These are phyloP conservation scores for Petrocephalus schoutedeni DNA, from an alignment of 2,797 vertebrate species.

Conservation along the genomic window DNA sequence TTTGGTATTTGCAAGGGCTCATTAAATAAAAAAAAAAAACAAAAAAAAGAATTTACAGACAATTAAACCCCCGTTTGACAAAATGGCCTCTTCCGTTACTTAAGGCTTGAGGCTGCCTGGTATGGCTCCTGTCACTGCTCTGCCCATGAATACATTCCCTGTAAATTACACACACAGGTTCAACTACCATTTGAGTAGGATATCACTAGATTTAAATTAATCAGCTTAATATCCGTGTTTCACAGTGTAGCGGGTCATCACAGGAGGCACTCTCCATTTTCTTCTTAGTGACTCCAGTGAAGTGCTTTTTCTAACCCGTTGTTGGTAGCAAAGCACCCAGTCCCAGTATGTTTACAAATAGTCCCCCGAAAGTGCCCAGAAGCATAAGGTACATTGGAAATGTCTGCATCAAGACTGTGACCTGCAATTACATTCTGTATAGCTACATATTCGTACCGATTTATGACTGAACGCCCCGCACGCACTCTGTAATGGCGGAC, in stretches of 20 bases:
- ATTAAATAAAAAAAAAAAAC: slow-evolving; percentile 31
- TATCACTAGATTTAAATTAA: slow-evolving; percentile 27
- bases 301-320: background rate
- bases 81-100: slow-evolving; percentile 44
- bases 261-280: background rate
- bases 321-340: background rate
- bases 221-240: slow-evolving; percentile 27
- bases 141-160: slow-evolving; percentile 52
- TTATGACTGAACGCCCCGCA: slow-evolving; percentile 12
- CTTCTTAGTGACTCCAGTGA: background rate
- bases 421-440: slow-evolving; percentile 20
- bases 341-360: background rate
- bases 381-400: background rate
- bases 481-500: slow-evolving; percentile 29
- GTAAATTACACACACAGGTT: slow-evolving; percentile 31
- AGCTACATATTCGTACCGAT: background rate
- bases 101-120: slow-evolving; percentile 59
- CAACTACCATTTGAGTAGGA: slow-evolving; percentile 35
- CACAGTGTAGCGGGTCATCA: slow-evolving; percentile 52
- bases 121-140: slow-evolving; percentile 41
- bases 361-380: background rate
- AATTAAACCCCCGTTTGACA: slow-evolving; percentile 21
- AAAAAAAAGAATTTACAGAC: slow-evolving; percentile 26
- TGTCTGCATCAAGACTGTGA: background rate
- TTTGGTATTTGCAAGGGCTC: slow-evolving; percentile 44